These are phyloP conservation scores for Lacerta bilineata DNA, from an alignment of 2,797 vertebrate genomes.

Conservation along the genomic window DNA sequence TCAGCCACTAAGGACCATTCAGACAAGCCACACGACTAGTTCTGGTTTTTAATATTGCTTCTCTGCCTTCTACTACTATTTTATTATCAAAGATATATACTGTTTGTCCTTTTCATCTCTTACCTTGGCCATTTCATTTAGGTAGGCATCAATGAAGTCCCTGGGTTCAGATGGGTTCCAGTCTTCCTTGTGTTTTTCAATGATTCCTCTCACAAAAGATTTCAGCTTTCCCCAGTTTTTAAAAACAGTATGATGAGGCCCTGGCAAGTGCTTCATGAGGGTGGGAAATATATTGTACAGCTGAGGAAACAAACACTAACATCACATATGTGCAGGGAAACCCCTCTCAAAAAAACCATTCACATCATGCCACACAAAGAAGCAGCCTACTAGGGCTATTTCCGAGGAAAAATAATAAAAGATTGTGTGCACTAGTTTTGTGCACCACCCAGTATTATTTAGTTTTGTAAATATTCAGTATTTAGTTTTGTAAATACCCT, in stretches of 20 bases:
- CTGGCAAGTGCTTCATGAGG: conserved; percentile 80
- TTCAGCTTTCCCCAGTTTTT: conserved; percentile 58
- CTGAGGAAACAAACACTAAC: conserved; percentile 53
- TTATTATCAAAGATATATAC: too few relatives aligned
- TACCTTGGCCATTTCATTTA: conserved; percentile 84
- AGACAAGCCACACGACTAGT: background rate
- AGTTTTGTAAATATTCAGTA: too few relatives aligned
- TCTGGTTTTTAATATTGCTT: background rate
- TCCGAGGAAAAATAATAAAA: too few relatives aligned
- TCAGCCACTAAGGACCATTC: too few relatives aligned
- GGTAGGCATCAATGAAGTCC: conserved; percentile 86
- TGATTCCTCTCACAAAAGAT: conserved; percentile 65
- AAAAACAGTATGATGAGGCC: conserved; percentile 76
- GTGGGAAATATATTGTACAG: conserved; percentile 73
- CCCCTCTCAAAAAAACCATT: too few relatives aligned
- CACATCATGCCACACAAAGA: too few relatives aligned
- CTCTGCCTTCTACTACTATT: too few relatives aligned
- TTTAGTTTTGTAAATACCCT: too few relatives aligned
- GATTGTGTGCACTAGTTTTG: too few relatives aligned
- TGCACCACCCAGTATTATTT: too few relatives aligned
- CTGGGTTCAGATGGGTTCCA: conserved; percentile 75
- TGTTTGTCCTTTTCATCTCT: background rate
- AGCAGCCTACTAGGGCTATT: too few relatives aligned
- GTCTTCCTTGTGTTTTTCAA: conserved; percentile 78
- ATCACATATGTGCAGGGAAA: background rate